Evolutionary conservation across 2,888 invertebrate species (phyloP), one percentile per base, ranked within the genome.

Genomic region (Dryococelus australis): DNA sequence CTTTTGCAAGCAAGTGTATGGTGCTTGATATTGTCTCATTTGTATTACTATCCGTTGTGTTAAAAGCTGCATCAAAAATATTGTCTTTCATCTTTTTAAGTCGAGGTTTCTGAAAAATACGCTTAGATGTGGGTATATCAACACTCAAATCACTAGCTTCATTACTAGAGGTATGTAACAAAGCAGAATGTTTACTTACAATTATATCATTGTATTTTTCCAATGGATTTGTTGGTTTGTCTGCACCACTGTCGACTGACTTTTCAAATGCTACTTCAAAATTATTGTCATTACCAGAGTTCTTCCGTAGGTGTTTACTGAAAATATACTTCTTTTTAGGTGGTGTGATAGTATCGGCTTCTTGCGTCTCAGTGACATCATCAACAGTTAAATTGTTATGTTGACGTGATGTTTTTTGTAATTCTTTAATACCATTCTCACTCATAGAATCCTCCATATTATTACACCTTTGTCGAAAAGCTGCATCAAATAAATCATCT

Each of bases 51-150:
- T n/a, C n/a, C 2, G 65, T 65, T 65, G 65, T 65, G 10, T 65
- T 24, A 16, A 65, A 65, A 65, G 65, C 65, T 65, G 65, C 65
- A 65, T 65, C 65, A 65, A 65, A 65, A 65, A n/a, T 65, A 65
- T 65, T 6, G 2, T 16, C 20, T 65, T n/a, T n/a, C 8, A 65
- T n/a, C 65, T 65, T 12, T 51, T 12, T 65, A 65, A 20, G 65
- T n/a, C 65, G 20, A n/a, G 65, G 65, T 65, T 65, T 65, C 20
- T 24, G 65, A 65, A 65, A 16, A 47, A 47, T 47, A 65, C 65
- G n/a, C n/a, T 65, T 65, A n/a, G 8, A 16, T 65, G 65, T 65
- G 65, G n/a, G 8, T 24, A 24, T 20, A 65, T 8, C 65, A 24
- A 9, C 1, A n/a, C n/a, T 65, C 8, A 65, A 9, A 9, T 65